Percentiles rank a stretch among this genome's conserved stretches.
These are phyloP conservation scores for Bombylius major DNA, from an alignment of 2,888 invertebrate genomes.

Conservation along the genomic window DNA sequence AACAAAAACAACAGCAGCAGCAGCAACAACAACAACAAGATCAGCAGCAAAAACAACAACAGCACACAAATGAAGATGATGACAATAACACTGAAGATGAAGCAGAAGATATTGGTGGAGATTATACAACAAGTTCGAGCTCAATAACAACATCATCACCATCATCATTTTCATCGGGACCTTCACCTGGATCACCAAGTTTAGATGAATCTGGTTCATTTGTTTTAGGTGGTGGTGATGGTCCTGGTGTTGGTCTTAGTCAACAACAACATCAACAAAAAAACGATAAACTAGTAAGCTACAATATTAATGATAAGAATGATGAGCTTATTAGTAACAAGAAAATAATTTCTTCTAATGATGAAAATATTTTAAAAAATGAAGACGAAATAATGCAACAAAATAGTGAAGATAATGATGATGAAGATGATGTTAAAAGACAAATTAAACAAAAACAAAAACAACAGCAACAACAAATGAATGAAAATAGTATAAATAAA, in stretches of 20 bases:
- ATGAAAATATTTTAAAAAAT: background rate
- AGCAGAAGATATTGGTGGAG: constrained; percentile 1
- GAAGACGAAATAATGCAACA: background rate
- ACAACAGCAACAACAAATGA: background rate
- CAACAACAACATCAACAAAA: no score
- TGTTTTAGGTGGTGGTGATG: background rate
- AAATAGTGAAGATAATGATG: background rate
- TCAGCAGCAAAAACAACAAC: background rate
- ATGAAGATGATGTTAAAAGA: background rate
- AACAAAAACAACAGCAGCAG: background rate
- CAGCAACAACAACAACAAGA: background rate
- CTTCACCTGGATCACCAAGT: constrained; percentile 27
- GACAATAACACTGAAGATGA: background rate
- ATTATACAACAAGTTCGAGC: constrained; percentile 20
- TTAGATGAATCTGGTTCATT: constrained; percentile 22
- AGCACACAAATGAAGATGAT: background rate
- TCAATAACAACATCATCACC: constrained; percentile 35
- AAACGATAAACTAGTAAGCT: no score
- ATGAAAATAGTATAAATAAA: background rate
- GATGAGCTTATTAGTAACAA: background rate
- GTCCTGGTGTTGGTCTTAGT: background rate
- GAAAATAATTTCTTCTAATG: background rate
- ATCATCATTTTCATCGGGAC: constrained; percentile 35
- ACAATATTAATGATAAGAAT: background rate
- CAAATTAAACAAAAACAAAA: background rate